Base-by-base conservation (phyloP, 2,113 vertebrate species). In the Chloroceryle aenea region DNA sequence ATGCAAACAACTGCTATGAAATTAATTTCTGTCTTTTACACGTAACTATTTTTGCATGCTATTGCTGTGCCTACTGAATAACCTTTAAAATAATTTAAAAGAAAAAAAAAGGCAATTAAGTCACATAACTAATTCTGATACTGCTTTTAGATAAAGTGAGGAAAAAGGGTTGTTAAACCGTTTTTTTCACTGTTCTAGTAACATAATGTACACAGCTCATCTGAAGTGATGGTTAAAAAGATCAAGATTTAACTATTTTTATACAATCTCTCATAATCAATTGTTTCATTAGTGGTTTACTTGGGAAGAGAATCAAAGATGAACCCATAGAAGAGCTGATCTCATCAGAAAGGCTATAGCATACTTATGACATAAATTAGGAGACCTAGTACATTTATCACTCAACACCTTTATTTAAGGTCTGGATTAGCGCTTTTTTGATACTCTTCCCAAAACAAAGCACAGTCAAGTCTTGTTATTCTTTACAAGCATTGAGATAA, bases 381-480 rank as follows among this genome's bases (percentile, higher is more conserved):
- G 22, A 92, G 25, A 61, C 19, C 77, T 74, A 93, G 43, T 42
- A 73, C 13, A 58, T 90, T 87, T 81, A 92, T 92, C 83, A 52
- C 45, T 90, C 89, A 94, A 94, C 68, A 93, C 16, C 26, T 69
- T 87, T 86, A 74, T 27, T 87, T 74, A 90, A 95, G 61, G 68
- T 64, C 30, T 29, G 62, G 69, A 97, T 96, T 95, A 96, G 53
- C 10, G 43, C 34, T 81, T 92, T 53, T 73, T 89, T 82, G 77
- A 82, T 87, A 72, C 34, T 75, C 92, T 61, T 78, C 61, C 73
- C 66, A 50, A 75, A 84, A 89, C 0, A 3, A 87, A 89, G 61
- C 40, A 69, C 36, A 87, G 73, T 75, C 69, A 92, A 48, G 32
- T 62, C 77, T 64, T 76, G 9, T 34, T 83, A 64, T 75, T 77